Evolutionary conservation across 35 echinoderm and acorn worm species (phyloP), one percentile per base, ranked within the genome.

Genomic region (Ptychodera flava): DNA sequence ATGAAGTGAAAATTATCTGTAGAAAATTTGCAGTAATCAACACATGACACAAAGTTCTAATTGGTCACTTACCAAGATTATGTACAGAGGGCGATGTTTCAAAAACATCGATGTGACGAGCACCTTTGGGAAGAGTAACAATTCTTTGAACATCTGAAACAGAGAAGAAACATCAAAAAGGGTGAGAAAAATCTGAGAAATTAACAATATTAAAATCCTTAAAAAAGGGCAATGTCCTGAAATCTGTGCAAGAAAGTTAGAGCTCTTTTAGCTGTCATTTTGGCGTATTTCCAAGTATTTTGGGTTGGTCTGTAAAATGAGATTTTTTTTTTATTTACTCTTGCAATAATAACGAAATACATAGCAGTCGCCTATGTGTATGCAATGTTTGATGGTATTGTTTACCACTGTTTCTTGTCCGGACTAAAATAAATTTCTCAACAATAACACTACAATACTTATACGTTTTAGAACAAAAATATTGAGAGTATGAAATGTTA

Each of bases 51-150:
- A n/a, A n/a, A n/a, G n/a, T n/a, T n/a, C n/a, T n/a, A n/a, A n/a
- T n/a, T n/a, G n/a, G n/a, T n/a, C n/a, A 89, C 81, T 91, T 87
- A 91, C 90, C 90, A 78, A 91, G 79, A 75, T 36, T 87, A 87
- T 91, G 85, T 30, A 79, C 38, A 30, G 84, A 87, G 1, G 16
- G 16, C 32, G 33, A 87, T 15, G 86, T 85, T 87, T 91, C 90
- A 38, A 82, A 80, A 83, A 91, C 76, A 36, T 87, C 85, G 16
- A 91, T 36, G 76, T 91, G 86, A 0, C 38, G 80, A 37, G 85
- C 90, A n/a, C 90, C 90, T 34, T 31, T 79, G 28, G 90, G 90
- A 83, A 91, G 79, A 28, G 53, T 87, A 52, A 87, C 85, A 35
- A 91, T 81, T 78, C 85, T 87, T 36, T 86, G 78, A 64, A 87